Base-by-base conservation (phyloP, 1,140 invertebrate species). In the Plectus sambesii region DNA sequence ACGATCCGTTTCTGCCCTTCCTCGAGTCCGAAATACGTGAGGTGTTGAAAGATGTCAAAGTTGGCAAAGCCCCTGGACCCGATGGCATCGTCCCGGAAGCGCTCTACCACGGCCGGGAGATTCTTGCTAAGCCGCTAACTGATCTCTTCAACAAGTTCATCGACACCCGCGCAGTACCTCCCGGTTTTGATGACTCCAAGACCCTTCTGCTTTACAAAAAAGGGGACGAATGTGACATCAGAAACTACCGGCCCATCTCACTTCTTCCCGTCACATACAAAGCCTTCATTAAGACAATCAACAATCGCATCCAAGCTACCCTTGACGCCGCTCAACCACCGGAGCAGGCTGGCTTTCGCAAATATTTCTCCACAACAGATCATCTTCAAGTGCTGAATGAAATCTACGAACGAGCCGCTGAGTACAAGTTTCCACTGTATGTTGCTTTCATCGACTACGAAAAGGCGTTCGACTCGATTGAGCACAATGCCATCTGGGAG, bases 391-490 rank as follows among this genome's bases (percentile, higher is more conserved):
- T 50, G 1, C 9, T 57, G 12, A 51, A 39, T n/a, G 9, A 9
- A 3, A 33, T 51, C 3, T 12, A 59, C 5, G 53, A 66, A 37
- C 58, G 67, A 40, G 58, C 49, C 38, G 6, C 49, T 1, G 51
- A 67, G 53, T 62, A 55, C 53, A 43, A 58, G 2, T 39, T 43
- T 8, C 51, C 60, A 5, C 40, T 63, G 6, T 59, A 56, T 42
- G 49, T 59, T 17, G 51, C 35, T 20, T 66, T 63, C 33, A 49
- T 68, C 2, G 51, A 68, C 36, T 60, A 49, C 36, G 42, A 54
- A 42, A 68, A 68, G 45, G 62, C 56, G 5, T 63, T 67, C 30
- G 58, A 64, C 36, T 59, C 45, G 29, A 29, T 62, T 6, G 53
- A 67, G 23, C 17, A 20, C n/a, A 20, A 27, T 20, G 23, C 26